These are phyloP conservation scores for Coremacera marginata DNA, from an alignment of 2,888 invertebrate genomes.

Conservation along the genomic window DNA sequence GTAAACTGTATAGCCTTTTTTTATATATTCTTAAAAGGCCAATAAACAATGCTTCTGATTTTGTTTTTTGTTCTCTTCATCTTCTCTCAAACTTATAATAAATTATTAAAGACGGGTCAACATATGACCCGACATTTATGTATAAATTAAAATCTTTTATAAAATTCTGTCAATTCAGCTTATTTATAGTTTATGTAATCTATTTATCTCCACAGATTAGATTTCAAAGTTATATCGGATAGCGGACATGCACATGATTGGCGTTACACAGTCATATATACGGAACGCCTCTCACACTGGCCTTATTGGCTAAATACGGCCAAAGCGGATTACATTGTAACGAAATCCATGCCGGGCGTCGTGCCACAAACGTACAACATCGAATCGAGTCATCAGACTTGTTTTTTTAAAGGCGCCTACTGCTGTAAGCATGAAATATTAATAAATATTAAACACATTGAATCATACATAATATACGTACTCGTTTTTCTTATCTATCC, in stretches of 20 bases:
- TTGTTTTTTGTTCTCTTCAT: no score
- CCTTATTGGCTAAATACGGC: slow-evolving; percentile 75
- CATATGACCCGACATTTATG: no score
- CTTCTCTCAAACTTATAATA: no score
- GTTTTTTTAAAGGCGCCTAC: slow-evolving; percentile 72
- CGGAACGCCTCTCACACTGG: slow-evolving; percentile 75
- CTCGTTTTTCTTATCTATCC: slow-evolving; percentile 55
- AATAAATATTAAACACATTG: background rate
- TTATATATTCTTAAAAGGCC: no score
- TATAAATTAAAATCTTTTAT: no score
- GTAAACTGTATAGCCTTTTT: no score
- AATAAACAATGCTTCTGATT: no score
- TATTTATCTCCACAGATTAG: slow-evolving; percentile 68
- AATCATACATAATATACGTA: background rate
- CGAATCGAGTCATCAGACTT: slow-evolving; percentile 75
- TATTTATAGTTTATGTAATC: no score
- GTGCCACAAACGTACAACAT: slow-evolving; percentile 71
- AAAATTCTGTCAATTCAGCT: no score
- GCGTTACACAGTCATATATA: slow-evolving; percentile 77
- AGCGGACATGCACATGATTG: slow-evolving; percentile 77
- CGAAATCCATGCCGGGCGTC: slow-evolving; percentile 68
- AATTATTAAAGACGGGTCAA: no score
- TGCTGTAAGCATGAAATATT: slow-evolving; percentile 72
- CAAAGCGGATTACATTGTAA: slow-evolving; percentile 74
- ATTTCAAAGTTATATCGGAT: slow-evolving; percentile 75